Base-by-base conservation (phyloP, 92 coral and sea anemone genomes). In the Bergia sp. region DNA sequence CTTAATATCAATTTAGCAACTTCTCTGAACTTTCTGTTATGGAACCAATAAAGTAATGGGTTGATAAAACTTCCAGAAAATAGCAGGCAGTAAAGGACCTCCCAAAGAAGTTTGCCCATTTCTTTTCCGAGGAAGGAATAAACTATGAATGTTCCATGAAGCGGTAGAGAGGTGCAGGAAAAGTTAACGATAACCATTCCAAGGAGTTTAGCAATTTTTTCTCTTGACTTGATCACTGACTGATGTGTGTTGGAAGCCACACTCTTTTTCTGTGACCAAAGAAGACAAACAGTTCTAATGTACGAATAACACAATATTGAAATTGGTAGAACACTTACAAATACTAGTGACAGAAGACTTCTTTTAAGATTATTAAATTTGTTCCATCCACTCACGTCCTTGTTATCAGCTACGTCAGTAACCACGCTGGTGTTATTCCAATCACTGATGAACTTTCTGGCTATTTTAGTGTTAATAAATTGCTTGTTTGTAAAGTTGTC, bases 41-140 rank as follows among this genome's bases (percentile, higher is more conserved):
- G 80, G 37, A 76, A 76, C 80, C 80, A 76, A 37, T 40, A 76
- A 18, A 76, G n/a, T 8, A 76, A 18, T 6, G 50, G 80, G 53
- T 76, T 76, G 20, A 76, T 43, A 7, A 8, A 40, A 7, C 80
- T 42, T 20, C 80, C 80, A 18, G 80, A 40, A 15, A 40, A 20
- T 20, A 76, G 23, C 18, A 76, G 55, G 5, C 3, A 0, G 1
- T 4, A 6, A 4, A 76, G 53, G 10, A 43, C 11, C 4, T 40
- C 3, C 21, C 0, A 10, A 41, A 76, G 36, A 2, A 4, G 39
- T 16, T 37, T 5, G 37, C 39, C 36, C 0, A 76, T 21, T 40
- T 76, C 6, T 1, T 3, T 16, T 40, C 50, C 7, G 0, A 76
- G 55, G 5, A 76, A 40, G 50, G 80, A 29, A 76, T 76, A 13